Conservation (phyloP, 1,140 invertebrate species). For the Doryteuthis pealeii region DNA sequence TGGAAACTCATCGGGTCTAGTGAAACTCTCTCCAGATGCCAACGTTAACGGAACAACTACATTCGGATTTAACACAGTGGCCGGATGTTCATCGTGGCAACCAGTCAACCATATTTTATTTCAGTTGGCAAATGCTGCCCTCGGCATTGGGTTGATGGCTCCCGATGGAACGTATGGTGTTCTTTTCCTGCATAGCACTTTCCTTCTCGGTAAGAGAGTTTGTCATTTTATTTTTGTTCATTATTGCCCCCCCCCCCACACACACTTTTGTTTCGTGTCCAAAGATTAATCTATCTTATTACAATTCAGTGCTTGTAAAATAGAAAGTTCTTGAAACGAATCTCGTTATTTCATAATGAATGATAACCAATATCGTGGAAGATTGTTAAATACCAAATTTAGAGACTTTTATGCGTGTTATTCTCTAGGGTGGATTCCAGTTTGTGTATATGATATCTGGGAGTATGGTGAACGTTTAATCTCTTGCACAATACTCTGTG, state of each 20-base stretch:
- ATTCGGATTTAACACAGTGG: conserved; percentile 13
- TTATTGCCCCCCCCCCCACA: too few species aligned
- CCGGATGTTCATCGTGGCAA: conserved; percentile 62
- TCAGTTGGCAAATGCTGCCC: conserved; percentile 77
- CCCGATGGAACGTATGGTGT: conserved; percentile 76
- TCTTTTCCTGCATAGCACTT: conserved; percentile 77
- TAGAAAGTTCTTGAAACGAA: too few species aligned
- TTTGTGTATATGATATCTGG: too few species aligned
- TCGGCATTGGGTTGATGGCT: conserved; percentile 75
- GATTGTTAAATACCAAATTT: too few species aligned
- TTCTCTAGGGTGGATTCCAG: too few species aligned
- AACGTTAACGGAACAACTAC: neutral
- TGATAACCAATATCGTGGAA: too few species aligned
- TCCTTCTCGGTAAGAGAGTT: conserved; percentile 71
- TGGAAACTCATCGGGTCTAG: neutral
- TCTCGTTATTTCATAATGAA: too few species aligned
- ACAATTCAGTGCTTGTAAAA: too few species aligned
- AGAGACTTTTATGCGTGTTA: too few species aligned
- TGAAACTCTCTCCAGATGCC: neutral
- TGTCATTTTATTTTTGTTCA: conserved; percentile 1
- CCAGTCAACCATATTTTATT: conserved; percentile 72
- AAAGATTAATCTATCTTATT: too few species aligned
- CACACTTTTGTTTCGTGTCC: conserved; percentile 79
- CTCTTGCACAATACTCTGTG: too few species aligned
- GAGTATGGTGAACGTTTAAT: too few species aligned